Conservation (phyloP, 35 echinoderm and acorn worm species). For the Ptychodera flava region DNA sequence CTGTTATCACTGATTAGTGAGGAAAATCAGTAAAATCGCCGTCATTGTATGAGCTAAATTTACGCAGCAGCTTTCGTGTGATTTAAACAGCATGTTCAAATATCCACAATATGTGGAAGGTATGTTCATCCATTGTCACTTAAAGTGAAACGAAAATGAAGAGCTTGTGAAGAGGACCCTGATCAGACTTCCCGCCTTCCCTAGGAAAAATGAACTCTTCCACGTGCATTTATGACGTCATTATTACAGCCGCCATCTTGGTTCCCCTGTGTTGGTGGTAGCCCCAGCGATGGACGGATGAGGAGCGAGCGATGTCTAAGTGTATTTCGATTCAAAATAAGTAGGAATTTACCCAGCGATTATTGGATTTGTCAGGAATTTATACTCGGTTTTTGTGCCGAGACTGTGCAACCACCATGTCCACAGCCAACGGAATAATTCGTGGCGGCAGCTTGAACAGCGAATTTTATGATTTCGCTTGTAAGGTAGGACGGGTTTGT, state of each 20-base stretch:
- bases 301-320: background rate
- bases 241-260: background rate
- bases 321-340: background rate
- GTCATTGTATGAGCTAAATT: too few species aligned
- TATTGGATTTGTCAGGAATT: background rate
- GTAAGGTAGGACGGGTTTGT: slow-evolving; percentile 53
- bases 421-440: slow-evolving; percentile 83
- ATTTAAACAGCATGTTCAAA: too few species aligned
- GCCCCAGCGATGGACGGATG: background rate
- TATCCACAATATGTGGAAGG: too few species aligned
- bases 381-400: background rate
- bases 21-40: too few species aligned
- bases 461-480: slow-evolving; percentile 97
- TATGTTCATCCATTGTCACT: too few species aligned
- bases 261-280: background rate
- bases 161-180: too few species aligned
- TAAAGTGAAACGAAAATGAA: too few species aligned
- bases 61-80: too few species aligned
- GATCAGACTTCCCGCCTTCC: too few species aligned
- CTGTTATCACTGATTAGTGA: too few species aligned
- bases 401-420: background rate
- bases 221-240: background rate
- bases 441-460: slow-evolving; percentile 73
- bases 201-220: background rate
- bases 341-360: background rate